phyloP scores from a whole-genome alignment of 1,140 invertebrate species.

The Drosophila melanica region DNA sequence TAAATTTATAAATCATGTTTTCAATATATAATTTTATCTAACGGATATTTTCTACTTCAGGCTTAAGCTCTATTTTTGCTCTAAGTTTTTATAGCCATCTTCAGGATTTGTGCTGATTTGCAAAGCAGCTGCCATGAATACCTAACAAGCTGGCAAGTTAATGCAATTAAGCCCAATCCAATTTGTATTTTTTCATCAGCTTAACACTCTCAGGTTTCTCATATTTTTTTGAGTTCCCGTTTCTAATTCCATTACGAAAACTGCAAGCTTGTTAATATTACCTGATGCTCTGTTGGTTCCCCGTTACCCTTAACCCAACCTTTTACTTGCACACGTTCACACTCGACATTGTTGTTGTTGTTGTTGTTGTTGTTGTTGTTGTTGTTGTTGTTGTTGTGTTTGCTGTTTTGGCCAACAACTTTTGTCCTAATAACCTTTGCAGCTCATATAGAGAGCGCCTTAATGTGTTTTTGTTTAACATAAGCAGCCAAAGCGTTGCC shows the following conservation, averaged over 20 bases:
- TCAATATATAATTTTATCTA: background rate
- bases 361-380: slow-evolving; percentile 32
- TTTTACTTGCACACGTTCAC: background rate
- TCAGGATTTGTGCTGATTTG: slow-evolving; percentile 5
- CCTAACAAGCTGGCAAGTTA: slow-evolving; percentile 41
- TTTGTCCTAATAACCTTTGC: slow-evolving; percentile 67
- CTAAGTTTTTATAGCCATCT: background rate
- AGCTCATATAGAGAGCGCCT: slow-evolving; percentile 33
- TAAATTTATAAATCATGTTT: background rate
- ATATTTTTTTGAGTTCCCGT: slow-evolving; percentile 34
- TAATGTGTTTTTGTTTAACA: slow-evolving; percentile 74
- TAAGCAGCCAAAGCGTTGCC: slow-evolving; percentile 31
- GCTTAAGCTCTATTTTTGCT: background rate
- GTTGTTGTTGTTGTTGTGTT: slow-evolving; percentile 23
- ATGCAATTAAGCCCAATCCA: slow-evolving; percentile 65
- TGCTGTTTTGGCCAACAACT: slow-evolving; percentile 55
- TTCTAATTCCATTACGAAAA: slow-evolving; percentile 73
- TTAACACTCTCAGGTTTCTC: slow-evolving; percentile 25
- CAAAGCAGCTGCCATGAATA: slow-evolving; percentile 37
- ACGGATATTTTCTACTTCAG: background rate
- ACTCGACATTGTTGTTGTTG: slow-evolving; percentile 12
- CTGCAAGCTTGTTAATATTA: slow-evolving; percentile 60
- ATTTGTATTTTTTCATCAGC: slow-evolving; percentile 63
- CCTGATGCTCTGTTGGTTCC: slow-evolving; percentile 19
- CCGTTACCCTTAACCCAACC: background rate